These are phyloP conservation scores for Holacanthella duospinosa DNA, from an alignment of 2,888 invertebrate species.

Conservation along the genomic window DNA sequence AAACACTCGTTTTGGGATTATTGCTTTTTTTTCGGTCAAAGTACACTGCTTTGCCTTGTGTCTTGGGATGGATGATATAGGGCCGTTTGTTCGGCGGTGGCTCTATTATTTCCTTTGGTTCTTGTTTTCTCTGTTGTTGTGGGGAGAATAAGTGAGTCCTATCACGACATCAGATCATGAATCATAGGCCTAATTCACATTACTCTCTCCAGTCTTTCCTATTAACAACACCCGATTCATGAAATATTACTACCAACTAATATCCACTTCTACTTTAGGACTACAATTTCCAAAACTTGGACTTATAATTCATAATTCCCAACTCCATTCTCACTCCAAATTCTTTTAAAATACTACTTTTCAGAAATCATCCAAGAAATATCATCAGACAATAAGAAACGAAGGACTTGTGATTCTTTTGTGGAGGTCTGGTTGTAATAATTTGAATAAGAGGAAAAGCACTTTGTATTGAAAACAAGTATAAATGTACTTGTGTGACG, in stretches of 20 bases:
- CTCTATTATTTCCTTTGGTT: too few relatives aligned
- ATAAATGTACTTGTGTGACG: too few relatives aligned
- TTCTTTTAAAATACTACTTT: background rate
- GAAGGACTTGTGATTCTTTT: too few relatives aligned
- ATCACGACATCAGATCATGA: constrained; percentile 26
- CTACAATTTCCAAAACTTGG: background rate
- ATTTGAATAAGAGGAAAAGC: background rate
- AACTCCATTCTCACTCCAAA: background rate
- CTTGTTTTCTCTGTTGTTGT: background rate
- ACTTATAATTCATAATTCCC: background rate
- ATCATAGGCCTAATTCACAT: constrained; percentile 36
- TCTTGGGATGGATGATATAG: too few relatives aligned
- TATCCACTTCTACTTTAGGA: background rate
- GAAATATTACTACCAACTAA: constrained; percentile 17
- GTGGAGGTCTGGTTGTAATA: too few relatives aligned
- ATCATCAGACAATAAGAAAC: background rate
- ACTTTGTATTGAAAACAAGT: background rate
- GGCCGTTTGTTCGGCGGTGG: too few relatives aligned
- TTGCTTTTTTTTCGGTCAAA: too few relatives aligned
- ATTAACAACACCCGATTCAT: constrained; percentile 30
- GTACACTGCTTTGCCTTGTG: too few relatives aligned
- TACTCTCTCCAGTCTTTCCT: constrained; percentile 27
- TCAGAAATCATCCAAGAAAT: background rate
- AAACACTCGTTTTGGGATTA: too few relatives aligned
- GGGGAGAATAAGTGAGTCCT: constrained; percentile 11